Evolutionary conservation across 2,888 invertebrate genomes (phyloP).

Genomic region (Leptopilina myrica): DNA sequence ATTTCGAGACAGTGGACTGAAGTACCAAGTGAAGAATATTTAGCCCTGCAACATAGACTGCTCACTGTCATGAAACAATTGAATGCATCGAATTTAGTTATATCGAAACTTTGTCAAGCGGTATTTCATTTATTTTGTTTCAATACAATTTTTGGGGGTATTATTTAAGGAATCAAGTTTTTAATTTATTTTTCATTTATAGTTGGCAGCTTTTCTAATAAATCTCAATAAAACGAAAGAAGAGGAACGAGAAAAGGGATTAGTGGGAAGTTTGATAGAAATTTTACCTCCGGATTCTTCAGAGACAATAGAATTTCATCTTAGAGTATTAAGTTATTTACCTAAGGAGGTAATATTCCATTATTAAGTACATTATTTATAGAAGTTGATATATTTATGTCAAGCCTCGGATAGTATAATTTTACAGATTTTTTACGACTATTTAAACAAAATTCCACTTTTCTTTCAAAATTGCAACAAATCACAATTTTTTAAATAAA

Average conservation of each 20-base stretch:
- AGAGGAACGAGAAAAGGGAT: constrained; percentile 81
- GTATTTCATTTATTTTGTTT: constrained; percentile 75
- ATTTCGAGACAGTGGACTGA: constrained; percentile 92
- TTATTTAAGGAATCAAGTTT: constrained; percentile 2
- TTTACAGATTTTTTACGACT: constrained; percentile 16
- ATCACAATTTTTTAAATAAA: too few species aligned
- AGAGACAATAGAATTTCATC: constrained; percentile 82
- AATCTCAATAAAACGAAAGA: constrained; percentile 80
- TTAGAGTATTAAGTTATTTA: constrained; percentile 91
- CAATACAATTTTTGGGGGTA: too few species aligned
- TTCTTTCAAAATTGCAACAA: too few species aligned
- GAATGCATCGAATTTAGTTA: constrained; percentile 89
- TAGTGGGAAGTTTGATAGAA: constrained; percentile 85
- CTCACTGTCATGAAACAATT: constrained; percentile 87
- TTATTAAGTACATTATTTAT: constrained; percentile 11
- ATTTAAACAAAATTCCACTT: too few species aligned
- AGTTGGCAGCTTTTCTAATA: constrained; percentile 91
- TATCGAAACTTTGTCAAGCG: constrained; percentile 91
- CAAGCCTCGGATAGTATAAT: too few species aligned
- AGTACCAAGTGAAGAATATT: constrained; percentile 88
- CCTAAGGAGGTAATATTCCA: constrained; percentile 86
- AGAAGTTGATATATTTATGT: too few species aligned
- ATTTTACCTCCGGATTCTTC: constrained; percentile 81
- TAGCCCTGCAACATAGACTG: constrained; percentile 86
- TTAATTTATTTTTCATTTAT: constrained; percentile 65